Evolutionary conservation across 2,113 vertebrate genomes (phyloP).

Genomic region (Noturus placidus): DNA sequence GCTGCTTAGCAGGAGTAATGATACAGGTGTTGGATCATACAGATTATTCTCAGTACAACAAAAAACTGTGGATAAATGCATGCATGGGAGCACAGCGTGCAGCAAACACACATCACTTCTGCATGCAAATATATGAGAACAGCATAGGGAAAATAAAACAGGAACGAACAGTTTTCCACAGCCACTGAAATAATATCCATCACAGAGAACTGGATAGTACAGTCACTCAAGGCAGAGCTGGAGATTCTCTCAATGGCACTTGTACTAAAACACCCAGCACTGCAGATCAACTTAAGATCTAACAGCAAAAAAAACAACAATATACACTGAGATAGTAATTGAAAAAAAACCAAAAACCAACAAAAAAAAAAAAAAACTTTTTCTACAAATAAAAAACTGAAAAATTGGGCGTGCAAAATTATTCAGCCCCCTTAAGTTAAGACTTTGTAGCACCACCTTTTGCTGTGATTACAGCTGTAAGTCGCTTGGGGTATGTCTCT

Average conservation of each 20-base stretch:
- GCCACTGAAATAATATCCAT: neutral
- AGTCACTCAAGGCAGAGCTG: slow-evolving; percentile 19
- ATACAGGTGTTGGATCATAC: neutral
- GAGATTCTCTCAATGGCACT: neutral
- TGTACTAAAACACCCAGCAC: neutral
- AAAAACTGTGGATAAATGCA: neutral
- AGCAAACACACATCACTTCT: slow-evolving; percentile 20
- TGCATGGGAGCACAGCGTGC: slow-evolving; percentile 38
- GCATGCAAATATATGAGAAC: slow-evolving; percentile 28
- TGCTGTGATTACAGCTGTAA: too few relatives aligned
- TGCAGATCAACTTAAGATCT: neutral
- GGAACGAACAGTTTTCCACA: neutral
- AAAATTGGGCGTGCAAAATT: too few relatives aligned
- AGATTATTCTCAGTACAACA: neutral
- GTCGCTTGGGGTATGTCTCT: too few relatives aligned
- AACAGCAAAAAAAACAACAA: neutral
- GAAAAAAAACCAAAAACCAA: neutral
- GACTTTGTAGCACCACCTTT: too few relatives aligned
- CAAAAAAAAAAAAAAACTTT: too few relatives aligned
- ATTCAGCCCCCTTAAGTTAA: too few relatives aligned
- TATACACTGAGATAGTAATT: neutral
- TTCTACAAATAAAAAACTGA: too few relatives aligned
- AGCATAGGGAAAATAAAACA: neutral
- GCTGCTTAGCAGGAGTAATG: neutral
- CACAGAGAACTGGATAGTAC: neutral